These are phyloP conservation scores for Mesocricetus auratus DNA, from an alignment of 2,113 vertebrate genomes.

Conservation along the genomic window DNA sequence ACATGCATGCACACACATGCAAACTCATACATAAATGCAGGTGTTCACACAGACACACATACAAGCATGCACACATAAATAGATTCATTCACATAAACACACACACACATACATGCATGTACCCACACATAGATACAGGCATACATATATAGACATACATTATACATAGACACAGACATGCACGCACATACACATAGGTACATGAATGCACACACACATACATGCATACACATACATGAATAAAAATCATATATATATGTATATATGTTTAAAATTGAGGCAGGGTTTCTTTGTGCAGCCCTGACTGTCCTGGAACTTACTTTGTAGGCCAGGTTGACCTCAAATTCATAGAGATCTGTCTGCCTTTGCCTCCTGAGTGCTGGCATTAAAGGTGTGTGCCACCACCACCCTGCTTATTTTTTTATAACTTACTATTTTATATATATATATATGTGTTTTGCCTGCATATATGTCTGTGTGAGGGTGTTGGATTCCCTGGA, in stretches of 20 bases:
- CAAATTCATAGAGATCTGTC: too few relatives aligned
- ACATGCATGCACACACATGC: background rate
- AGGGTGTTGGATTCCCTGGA: too few relatives aligned
- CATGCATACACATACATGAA: background rate
- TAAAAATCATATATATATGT: background rate
- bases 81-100: background rate
- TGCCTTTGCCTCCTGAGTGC: too few relatives aligned
- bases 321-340: too few relatives aligned
- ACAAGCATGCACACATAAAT: background rate
- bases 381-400: too few relatives aligned
- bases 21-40: background rate
- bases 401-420: too few relatives aligned
- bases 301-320: too few relatives aligned
- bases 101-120: background rate
- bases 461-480: too few relatives aligned
- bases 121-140: background rate
- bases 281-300: too few relatives aligned
- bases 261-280: too few relatives aligned
- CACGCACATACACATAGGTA: background rate
- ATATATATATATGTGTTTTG: too few relatives aligned
- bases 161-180: background rate
- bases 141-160: background rate
- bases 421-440: too few relatives aligned
- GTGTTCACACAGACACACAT: background rate
- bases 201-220: background rate